Base-by-base conservation (phyloP, 1,140 invertebrate genomes). In the Archivesica marissinica region DNA sequence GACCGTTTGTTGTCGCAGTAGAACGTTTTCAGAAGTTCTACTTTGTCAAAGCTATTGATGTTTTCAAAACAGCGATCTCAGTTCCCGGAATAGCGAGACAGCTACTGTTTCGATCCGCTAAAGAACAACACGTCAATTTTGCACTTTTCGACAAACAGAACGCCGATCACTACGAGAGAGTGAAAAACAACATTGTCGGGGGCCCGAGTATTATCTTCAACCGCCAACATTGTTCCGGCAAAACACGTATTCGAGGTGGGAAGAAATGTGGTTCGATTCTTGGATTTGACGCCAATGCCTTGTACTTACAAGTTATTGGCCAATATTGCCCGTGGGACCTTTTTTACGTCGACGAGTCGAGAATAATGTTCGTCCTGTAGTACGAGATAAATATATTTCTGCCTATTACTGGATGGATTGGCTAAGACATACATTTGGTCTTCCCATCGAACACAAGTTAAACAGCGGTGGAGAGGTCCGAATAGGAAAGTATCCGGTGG, bases 201-300 rank as follows among this genome's bases (percentile, higher is more conserved):
- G 59, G 77, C n/a, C 77, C 77, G 13, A 56, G 47, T 3, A 79
- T 79, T 9, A 79, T 79, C 11, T 79, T 79, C 30, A 79, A 47
- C 41, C 30, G 64, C 13, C 66, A 82, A n/a, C 38, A 41, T 17
- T 35, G 66, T 17, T 47, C 50, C 0, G 79, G 79, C 9, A 35
- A 72, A 33, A 68, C 61, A 20, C 44, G 47, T 17, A 80, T 80
- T 28, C 39, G 61, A 11, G 30, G 15, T n/a, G 23, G 56, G 64
- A 77, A 72, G 25, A 39, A 28, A 13, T 84, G 74, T 30, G 7
- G 76, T 47, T 59, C 39, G 23, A 54, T 79, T 17, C n/a, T 86
- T 13, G 87, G 76, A 25, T 86, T 47, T 59, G 87, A 88, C 41
- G 83, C 77, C 0, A 88, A 81, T 50, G 78, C 82, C 15, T 28